These are phyloP conservation scores for Portevinia maculata DNA, from an alignment of 2,888 invertebrate species.

Conservation along the genomic window DNA sequence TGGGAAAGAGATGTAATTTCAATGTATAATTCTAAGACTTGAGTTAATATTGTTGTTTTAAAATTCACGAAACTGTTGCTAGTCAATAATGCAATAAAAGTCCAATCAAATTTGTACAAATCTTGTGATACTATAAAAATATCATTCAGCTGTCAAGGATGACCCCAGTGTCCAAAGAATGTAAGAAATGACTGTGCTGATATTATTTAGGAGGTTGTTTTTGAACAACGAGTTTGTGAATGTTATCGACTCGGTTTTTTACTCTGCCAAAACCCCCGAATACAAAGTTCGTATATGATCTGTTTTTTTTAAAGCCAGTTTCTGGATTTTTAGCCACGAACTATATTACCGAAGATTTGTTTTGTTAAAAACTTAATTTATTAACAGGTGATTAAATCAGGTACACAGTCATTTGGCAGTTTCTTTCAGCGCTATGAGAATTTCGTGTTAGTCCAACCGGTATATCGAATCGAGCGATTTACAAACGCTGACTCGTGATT, in stretches of 20 bases:
- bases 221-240: constrained; percentile 12
- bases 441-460: background rate
- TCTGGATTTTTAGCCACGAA: background rate
- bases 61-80: background rate
- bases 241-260: constrained; percentile 7
- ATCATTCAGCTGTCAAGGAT: constrained; percentile 32
- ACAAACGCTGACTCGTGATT: constrained; percentile 21
- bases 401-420: constrained; percentile 10
- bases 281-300: constrained; percentile 23
- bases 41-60: no score
- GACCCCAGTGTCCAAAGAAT: background rate
- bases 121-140: constrained; percentile 11
- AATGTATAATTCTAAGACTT: no score
- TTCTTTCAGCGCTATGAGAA: background rate
- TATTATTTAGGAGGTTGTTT: constrained; percentile 8
- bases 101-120: constrained; percentile 1
- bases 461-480: background rate
- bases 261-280: constrained; percentile 19
- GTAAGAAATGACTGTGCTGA: background rate
- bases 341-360: background rate
- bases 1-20: no score
- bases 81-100: constrained; percentile 4
- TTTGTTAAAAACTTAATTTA: constrained; percentile 3
- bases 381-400: constrained; percentile 5
- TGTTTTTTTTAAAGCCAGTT: constrained; percentile 19